Evolutionary conservation across 2,113 vertebrate genomes (phyloP), one percentile per base, ranked within the genome.

Genomic region (Hippocampus mohnikei): DNA sequence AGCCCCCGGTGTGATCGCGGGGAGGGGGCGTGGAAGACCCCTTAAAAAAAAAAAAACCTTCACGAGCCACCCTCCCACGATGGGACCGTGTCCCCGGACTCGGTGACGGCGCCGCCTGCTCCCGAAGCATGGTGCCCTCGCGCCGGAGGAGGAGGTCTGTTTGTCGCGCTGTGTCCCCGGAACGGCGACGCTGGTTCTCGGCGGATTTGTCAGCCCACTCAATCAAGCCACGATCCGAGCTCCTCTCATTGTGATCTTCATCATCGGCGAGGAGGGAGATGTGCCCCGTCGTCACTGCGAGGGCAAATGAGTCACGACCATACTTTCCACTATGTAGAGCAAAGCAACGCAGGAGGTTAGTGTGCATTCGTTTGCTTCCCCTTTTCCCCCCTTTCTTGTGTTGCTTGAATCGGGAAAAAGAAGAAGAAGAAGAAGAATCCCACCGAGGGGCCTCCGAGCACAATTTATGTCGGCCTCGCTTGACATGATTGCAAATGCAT

Each of bases 291-390:
- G 88, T 82, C 85, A 55, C 74, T 74, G 84, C 83, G 84, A 91
- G 90, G 87, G 90, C 86, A 82, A 85, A 81, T 87, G 82, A 92
- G 89, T 85, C 89, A 91, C 86, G 86, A 91, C 81, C 86, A 84
- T 77, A 86, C 84, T 87, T 83, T 78, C 67, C 79, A 89, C 87
- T 71, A 92, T 92, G 90, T 92, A 91, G 88, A 88, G 79, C 83
- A 44, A 75, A 74, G 69, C 62, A 65, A 83, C 78, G 13, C 50
- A 71, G 76, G 84, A 92, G 93, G 92, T 93, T 87, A 78, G 92
- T 90, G 76, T 55, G 66, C 23, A 25, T 46, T 65, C 27, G 7
- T 18, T 65, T 27, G 13, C 63, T 65, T 25, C 41, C 1, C 48
- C 27, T 27, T 18, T 65, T 46, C 29, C 0, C 33, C 33, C n/a